Base-by-base conservation (phyloP, 1,140 invertebrate genomes). In the Harpegnathos saltator region DNA sequence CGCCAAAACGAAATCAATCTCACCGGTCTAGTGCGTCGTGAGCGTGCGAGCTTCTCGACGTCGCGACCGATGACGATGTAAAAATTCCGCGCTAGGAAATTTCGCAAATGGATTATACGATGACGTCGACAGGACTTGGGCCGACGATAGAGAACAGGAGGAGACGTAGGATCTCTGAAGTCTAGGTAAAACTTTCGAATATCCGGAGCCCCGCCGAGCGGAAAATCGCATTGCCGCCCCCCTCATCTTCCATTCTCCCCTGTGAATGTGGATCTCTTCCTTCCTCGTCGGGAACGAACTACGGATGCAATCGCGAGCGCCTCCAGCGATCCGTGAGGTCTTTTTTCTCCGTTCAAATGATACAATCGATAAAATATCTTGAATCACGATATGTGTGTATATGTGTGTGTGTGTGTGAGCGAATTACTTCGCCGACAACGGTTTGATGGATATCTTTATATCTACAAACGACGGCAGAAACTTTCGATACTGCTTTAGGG, bases 181-280 rank as follows among this genome's bases (percentile, higher is more conserved):
- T 4, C 7, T 14, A 12, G 3, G 22, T 69, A 9, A 24, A 58
- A 68, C 22, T 69, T 80, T 44, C n/a, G 52, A 26, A 54, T 54
- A 69, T 48, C 58, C 24, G 5, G 15, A 0, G 29, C 17, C 58
- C 58, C 15, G 26, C 1, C 65, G 33, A 48, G 75, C 65, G 52
- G 75, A 80, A 80, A 80, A 80, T 80, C 33, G 14, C 44, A n/a
- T 80, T 78, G 50, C 44, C 38, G 4, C 11, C 9, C 38, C 0
- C 38, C 38, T 5, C 5, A 3, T 33, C 29, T 44, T 9, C 38
- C 38, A 3, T 9, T 44, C 38, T 11, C 38, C 38, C 17, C 7
- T 29, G 15, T 38, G 61, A 48, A 14, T 19, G 33, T 48, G 33
- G 14, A 17, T 48, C n/a, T 26, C 29, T 48, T 58, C 61, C 33